phyloP scores from a whole-genome alignment of 2,797 vertebrate species.

The Lepilemur septentrionalis region DNA sequence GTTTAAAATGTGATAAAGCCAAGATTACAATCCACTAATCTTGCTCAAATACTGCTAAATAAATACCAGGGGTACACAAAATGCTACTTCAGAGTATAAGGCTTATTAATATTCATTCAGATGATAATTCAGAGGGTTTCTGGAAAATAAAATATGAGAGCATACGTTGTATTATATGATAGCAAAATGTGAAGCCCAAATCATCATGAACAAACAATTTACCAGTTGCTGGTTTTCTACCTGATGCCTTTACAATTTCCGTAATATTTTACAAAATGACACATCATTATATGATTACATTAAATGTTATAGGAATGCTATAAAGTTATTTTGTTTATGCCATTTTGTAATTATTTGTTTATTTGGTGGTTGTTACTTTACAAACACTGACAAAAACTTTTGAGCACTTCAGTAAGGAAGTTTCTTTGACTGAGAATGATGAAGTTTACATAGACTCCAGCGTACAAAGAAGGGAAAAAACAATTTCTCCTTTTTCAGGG shows the following conservation, averaged over 20 bases:
- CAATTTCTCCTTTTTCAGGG: not conserved
- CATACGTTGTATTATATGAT: not conserved
- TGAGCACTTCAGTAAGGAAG: not conserved
- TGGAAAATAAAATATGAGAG: not conserved
- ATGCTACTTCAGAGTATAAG: not conserved
- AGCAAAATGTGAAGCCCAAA: not conserved
- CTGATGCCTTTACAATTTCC: not conserved
- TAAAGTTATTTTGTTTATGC: not conserved
- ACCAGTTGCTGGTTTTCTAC: not conserved
- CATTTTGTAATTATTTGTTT: not conserved
- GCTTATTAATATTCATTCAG: not conserved
- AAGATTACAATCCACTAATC: not conserved
- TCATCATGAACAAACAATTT: not conserved
- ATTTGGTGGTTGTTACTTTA: not conserved
- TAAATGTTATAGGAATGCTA: not conserved
- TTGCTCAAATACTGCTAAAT: not conserved
- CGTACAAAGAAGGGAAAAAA: not conserved
- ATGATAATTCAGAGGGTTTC: not conserved
- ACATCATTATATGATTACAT: not conserved
- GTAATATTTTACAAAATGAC: not conserved
- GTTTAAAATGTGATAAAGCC: not conserved
- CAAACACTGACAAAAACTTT: not conserved
- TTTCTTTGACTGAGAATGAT: not conserved
- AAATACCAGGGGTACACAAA: not conserved
- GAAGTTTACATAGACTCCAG: conserved; percentile 21